Conservation (phyloP, 1,140 invertebrate species). For the Harpegnathos saltator region DNA sequence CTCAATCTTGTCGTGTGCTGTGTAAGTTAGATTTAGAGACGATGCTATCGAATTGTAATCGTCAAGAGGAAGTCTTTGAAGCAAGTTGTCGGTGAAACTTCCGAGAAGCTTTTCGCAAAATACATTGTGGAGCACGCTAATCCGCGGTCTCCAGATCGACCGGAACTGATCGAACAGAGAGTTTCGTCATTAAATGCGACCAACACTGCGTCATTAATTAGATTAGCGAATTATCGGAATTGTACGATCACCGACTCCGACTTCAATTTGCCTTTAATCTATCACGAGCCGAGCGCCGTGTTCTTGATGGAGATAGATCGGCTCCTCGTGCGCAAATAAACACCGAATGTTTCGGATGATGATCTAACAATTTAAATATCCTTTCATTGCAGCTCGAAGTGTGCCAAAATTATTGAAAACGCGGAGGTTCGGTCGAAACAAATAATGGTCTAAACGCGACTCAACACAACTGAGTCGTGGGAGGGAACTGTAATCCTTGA, state of each 20-base stretch:
- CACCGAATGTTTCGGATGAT: background rate
- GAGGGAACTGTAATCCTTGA: no score
- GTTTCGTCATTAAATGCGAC: slow-evolving; percentile 62
- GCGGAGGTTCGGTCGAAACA: no score
- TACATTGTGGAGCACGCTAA: background rate
- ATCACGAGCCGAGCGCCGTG: slow-evolving; percentile 31
- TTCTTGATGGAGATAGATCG: slow-evolving; percentile 6
- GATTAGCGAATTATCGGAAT: slow-evolving; percentile 70
- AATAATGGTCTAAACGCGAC: no score
- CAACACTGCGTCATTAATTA: slow-evolving; percentile 61
- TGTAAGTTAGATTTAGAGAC: background rate
- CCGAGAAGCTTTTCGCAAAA: background rate
- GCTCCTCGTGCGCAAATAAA: background rate
- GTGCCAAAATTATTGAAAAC: no score
- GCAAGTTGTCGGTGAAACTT: background rate
- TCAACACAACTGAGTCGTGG: no score
- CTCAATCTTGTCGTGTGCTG: no score
- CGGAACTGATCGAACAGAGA: slow-evolving; percentile 40
- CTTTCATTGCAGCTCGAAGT: background rate
- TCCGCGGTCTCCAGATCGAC: slow-evolving; percentile 22
- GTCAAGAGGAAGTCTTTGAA: background rate
- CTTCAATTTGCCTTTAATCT: slow-evolving; percentile 65
- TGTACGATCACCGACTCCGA: slow-evolving; percentile 18
- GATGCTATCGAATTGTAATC: background rate
- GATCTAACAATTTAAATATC: slow-evolving; percentile 45